Conservation (phyloP, 2,797 vertebrate genomes). For the Nothura maculosa region DNA sequence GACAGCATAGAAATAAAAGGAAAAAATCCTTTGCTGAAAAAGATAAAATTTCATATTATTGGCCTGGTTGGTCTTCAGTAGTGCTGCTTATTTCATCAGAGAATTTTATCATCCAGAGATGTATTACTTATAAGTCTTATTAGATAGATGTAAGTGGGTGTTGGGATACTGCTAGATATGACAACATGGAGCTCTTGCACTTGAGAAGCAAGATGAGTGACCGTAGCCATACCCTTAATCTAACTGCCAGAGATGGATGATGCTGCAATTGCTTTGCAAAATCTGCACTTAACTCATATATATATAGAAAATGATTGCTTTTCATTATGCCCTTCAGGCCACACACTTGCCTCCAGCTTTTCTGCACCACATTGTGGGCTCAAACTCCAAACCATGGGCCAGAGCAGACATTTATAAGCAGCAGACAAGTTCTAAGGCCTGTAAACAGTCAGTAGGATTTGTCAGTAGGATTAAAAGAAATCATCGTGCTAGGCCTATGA, state of each 20-base stretch:
- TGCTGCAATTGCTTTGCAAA: background rate
- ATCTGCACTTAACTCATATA: accelerated
- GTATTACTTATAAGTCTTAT: background rate
- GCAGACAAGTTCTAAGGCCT: background rate
- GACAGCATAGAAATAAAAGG: background rate
- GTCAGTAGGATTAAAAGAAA: background rate
- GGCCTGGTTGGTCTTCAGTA: background rate
- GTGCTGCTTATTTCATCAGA: background rate
- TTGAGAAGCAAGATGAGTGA: background rate
- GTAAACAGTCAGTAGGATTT: background rate
- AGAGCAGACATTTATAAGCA: background rate
- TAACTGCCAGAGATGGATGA: background rate
- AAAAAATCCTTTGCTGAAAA: background rate
- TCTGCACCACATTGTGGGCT: background rate
- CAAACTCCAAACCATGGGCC: background rate
- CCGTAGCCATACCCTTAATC: background rate
- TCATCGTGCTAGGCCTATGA: background rate
- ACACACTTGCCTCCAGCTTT: background rate
- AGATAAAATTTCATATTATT: background rate
- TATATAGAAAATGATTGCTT: background rate
- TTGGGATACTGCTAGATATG: background rate
- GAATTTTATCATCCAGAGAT: background rate
- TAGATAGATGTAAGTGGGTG: background rate
- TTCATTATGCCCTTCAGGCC: background rate
- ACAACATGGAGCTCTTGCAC: background rate